Evolutionary conservation across 1,140 invertebrate species (phyloP), one percentile per base, ranked within the genome.

Genomic region (Heliconius himera): DNA sequence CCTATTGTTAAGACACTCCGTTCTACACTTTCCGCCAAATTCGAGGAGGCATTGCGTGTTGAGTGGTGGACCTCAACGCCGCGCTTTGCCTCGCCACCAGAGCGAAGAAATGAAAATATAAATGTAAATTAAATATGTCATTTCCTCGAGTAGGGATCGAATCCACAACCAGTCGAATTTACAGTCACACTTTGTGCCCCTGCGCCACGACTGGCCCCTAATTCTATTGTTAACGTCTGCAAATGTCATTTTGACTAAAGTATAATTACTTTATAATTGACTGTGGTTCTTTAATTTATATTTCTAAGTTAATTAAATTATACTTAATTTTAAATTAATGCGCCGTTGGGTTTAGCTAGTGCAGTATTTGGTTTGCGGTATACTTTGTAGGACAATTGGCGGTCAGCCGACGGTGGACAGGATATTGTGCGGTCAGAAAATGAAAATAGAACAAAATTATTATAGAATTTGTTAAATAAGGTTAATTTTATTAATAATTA

Each of bases 311-410:
- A 74, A 74, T 33, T 66, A 22, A 66, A 66, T 66, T 29, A 66
- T 29, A 66, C 4, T 1, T 66, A 66, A 66, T 66, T 66, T 29
- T 9, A 74, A 56, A 33, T 16, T 18, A 22, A 56, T 74, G 33
- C 49, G 49, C 54, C 46, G 54, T 74, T 66, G 29, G 60, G 13
- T 66, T 66, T 66, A 29, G 26, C 26, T 66, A 66, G 60, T 66
- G 60, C 60, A 66, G 60, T 38, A 41, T 76, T 76, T 60, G 56
- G 46, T 60, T 75, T 75, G 56, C 29, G 56, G 36, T 76, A 66
- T 41, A 38, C 51, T 76, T 76, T 66, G 54, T 38, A 66, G 74
- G 74, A 76, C 74, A 60, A 76, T 76, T 66, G 74, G 56, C 74
- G 74, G 74, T 76, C 54, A 26, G 56, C 20, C 54, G 29, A 66